A percentile compares a stretch with the other conserved stretches of the same genome.
These are phyloP conservation scores for Tipula confusa DNA, from an alignment of 2,888 invertebrate species.

Conservation along the genomic window DNA sequence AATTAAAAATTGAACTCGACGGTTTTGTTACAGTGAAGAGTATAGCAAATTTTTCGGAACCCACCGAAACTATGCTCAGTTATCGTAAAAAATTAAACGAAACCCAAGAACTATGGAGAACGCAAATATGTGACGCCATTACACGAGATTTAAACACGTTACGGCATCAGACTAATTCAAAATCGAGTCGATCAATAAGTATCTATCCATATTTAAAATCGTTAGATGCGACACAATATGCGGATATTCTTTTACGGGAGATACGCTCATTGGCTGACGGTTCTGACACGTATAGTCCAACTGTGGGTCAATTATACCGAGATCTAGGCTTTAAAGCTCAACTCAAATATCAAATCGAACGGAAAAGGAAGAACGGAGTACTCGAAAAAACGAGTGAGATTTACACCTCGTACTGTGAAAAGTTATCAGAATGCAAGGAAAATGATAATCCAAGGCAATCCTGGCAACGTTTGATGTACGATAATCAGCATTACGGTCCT, in stretches of 20 bases:
- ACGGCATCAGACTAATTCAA: constrained; percentile 56
- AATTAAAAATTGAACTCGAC: constrained; percentile 64
- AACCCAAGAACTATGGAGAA: constrained; percentile 64
- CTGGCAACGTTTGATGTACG: constrained; percentile 65
- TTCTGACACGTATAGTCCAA: constrained; percentile 75
- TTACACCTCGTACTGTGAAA: constrained; percentile 61
- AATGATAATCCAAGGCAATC: constrained; percentile 60
- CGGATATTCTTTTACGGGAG: constrained; percentile 64
- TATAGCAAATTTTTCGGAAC: constrained; percentile 52
- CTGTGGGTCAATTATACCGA: constrained; percentile 59
- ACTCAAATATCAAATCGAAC: constrained; percentile 60
- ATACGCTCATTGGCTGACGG: constrained; percentile 67
- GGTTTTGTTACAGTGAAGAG: constrained; percentile 65
- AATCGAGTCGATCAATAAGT: constrained; percentile 55
- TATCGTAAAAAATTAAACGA: constrained; percentile 57
- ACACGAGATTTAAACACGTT: constrained; percentile 64
- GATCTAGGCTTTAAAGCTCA: constrained; percentile 67
- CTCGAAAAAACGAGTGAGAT: constrained; percentile 60
- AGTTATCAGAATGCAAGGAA: constrained; percentile 54
- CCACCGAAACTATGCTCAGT: constrained; percentile 44
- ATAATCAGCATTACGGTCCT: constrained; percentile 53
- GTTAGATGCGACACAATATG: constrained; percentile 56
- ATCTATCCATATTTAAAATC: constrained; percentile 70
- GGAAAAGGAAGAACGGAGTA: constrained; percentile 61
- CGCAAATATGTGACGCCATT: constrained; percentile 60